These are phyloP conservation scores for Leucopsar rothschildi DNA, from an alignment of 2,113 vertebrate species.

Conservation along the genomic window DNA sequence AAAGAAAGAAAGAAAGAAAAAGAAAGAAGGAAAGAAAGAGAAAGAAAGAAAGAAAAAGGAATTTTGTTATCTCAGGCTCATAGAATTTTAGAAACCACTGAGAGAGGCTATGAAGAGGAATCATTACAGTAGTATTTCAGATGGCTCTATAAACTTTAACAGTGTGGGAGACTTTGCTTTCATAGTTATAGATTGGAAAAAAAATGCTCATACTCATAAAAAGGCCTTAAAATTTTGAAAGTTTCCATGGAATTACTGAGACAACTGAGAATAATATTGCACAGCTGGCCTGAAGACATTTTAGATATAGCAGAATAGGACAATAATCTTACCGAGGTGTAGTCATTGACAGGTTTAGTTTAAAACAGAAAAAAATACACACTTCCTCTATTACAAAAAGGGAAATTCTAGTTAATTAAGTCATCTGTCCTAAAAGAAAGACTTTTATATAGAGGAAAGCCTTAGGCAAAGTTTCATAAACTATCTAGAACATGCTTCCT, in stretches of 20 bases:
- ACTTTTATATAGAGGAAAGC: background rate
- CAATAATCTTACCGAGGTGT: background rate
- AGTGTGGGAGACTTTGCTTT: background rate
- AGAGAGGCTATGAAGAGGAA: background rate
- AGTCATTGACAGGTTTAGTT: background rate
- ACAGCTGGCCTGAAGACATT: background rate
- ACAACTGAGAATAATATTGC: background rate
- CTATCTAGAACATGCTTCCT: background rate
- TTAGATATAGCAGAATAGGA: background rate
- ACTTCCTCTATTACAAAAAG: background rate
- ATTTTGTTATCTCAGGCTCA: background rate
- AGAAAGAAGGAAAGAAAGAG: fast-evolving
- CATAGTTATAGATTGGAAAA: background rate
- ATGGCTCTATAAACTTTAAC: background rate
- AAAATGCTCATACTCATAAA: background rate
- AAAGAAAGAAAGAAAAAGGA: background rate
- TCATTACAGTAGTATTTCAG: background rate
- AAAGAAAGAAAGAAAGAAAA: too few relatives aligned
- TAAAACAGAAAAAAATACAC: background rate
- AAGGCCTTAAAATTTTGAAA: background rate
- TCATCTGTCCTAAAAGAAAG: background rate
- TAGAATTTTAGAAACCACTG: background rate
- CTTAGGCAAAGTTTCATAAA: background rate
- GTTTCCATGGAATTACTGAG: background rate
- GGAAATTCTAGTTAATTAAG: background rate